Conservation (phyloP, 2,888 invertebrate genomes). For the Taenaris catops region DNA sequence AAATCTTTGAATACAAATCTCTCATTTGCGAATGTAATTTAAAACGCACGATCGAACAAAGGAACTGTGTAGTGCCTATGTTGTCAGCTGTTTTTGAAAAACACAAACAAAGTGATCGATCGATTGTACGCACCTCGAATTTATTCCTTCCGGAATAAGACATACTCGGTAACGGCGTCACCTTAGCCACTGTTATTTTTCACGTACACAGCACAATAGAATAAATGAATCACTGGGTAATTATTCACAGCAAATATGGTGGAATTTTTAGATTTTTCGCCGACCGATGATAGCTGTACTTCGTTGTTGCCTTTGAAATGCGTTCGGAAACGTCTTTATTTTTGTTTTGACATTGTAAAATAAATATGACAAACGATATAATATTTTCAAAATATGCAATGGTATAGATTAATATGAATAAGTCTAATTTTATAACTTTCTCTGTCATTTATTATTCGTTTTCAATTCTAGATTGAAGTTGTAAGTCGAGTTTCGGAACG, state of each 20-base stretch:
- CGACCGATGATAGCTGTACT: slow-evolving; percentile 21
- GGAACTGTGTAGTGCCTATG: slow-evolving; percentile 39
- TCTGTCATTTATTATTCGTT: no score
- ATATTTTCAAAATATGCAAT: no score
- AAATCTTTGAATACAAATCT: slow-evolving; percentile 1
- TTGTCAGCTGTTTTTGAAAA: slow-evolving; percentile 82
- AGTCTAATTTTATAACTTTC: no score
- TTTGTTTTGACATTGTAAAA: no score
- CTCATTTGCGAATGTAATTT: not conserved
- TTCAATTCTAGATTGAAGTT: no score
- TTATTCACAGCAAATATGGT: slow-evolving; percentile 25
- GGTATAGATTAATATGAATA: no score
- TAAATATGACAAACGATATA: no score
- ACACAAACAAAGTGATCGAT: slow-evolving; percentile 55
- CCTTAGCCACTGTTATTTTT: slow-evolving; percentile 70
- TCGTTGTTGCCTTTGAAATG: slow-evolving; percentile 17
- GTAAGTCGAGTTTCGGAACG: no score
- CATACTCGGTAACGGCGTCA: slow-evolving; percentile 77
- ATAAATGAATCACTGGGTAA: slow-evolving; percentile 9
- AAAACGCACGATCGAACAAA: slow-evolving; percentile 43
- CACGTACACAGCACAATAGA: slow-evolving; percentile 24
- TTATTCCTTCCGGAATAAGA: slow-evolving; percentile 83
- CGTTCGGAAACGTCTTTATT: slow-evolving; percentile 27
- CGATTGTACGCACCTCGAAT: slow-evolving; percentile 77
- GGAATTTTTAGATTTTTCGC: slow-evolving; percentile 22